Base-by-base conservation (phyloP, 1,140 invertebrate species). In the Drosophila malerkotliana region DNA sequence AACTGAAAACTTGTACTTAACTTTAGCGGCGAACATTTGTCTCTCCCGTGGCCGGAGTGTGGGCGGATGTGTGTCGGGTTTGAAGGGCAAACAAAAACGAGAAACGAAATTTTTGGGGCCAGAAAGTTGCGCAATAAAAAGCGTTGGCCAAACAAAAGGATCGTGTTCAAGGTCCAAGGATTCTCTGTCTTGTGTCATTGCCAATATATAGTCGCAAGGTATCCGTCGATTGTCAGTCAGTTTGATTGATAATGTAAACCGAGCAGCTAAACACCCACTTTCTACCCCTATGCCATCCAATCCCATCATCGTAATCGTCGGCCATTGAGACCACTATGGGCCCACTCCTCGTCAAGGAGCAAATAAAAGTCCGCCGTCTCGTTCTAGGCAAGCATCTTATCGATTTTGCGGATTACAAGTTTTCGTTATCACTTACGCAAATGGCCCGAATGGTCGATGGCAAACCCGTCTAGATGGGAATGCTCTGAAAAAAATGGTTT, bases 211-310 rank as follows among this genome's bases (percentile, higher is more conserved):
- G 67, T 37, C 39, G 48, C 54, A 52, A 78, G 82, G 82, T 87
- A 87, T 82, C 62, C 84, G 56, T 58, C 47, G 76, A 88, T 87
- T 87, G 83, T 87, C 83, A 79, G 79, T 79, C 76, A 48, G 72
- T 64, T 83, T 88, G 83, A 88, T 88, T 88, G 83, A 88, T 88
- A 88, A 88, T 83, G 83, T 89, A 88, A 89, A 72, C 84, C 51
- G 72, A 87, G 83, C 41, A 69, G 81, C 32, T 63, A 62, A 54
- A 24, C 53, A 39, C 57, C 47, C 34, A 37, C 53, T 34, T 52
- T 32, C 32, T 24, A 59, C 64, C 59, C 28, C 34, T 32, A 34
- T 48, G 18, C 12, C 14, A 55, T 14, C 49, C 45, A 58, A 67
- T 37, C 57, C 24, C 76, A 68, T 69, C 48, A 41, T 63, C 69